Evolutionary conservation across 2,113 vertebrate genomes (phyloP).

Genomic region (Eidolon helvum): DNA sequence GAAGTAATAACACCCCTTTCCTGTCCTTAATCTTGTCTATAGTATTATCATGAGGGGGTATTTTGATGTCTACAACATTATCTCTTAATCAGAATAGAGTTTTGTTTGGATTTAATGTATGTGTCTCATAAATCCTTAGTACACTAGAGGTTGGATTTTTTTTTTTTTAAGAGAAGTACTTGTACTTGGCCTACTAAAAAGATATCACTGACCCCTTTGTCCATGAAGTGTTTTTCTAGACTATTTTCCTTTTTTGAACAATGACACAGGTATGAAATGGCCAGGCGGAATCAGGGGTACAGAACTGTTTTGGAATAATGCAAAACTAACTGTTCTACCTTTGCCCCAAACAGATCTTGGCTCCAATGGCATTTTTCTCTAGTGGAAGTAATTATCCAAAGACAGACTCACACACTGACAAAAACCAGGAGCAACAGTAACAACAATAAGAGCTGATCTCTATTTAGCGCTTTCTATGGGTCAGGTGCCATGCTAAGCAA

Average conservation of each 20-base stretch:
- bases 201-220: neutral
- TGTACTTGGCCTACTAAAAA: neutral
- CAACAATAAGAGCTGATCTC: neutral
- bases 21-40: neutral
- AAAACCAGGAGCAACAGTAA: neutral
- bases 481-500: neutral
- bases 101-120: constrained; percentile 25
- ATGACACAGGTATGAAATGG: neutral
- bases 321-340: neutral
- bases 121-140: neutral
- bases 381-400: neutral
- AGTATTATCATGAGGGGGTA: neutral
- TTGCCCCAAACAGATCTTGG: neutral
- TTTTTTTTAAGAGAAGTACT: neutral
- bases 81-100: neutral
- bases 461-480: neutral
- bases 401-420: neutral
- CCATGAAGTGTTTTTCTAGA: neutral
- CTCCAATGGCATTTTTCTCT: neutral
- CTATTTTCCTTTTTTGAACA: neutral
- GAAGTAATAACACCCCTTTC: neutral
- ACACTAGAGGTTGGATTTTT: neutral
- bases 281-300: neutral
- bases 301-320: neutral
- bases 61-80: neutral